Base-by-base conservation (phyloP, 2,888 invertebrate genomes). In the Sinelater perroti region DNA sequence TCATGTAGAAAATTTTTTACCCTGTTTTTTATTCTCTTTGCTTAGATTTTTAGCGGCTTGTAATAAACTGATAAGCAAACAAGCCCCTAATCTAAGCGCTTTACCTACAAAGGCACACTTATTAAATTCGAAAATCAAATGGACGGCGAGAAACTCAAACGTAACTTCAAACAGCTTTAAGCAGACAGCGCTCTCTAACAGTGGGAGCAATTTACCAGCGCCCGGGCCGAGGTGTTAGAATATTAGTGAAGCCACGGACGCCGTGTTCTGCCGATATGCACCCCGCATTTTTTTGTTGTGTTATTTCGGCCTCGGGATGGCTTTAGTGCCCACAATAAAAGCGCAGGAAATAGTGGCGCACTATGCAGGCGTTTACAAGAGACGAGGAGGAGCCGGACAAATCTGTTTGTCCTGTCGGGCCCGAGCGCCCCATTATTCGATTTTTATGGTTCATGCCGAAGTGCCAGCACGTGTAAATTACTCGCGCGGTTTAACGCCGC, bases 391-490 rank as follows among this genome's bases (percentile, higher is more conserved):
- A 47, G 40, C 44, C 44, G 35, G 16, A 58, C 53, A 58, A 53
- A 58, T 49, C 35, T 38, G 53, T 49, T 44, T 45, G n/a, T 45
- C 45, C 38, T 46, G 51, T 38, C 45, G 28, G 31, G 30, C 42
- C 38, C 16, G 18, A 35, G 42, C 47, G 52, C 28, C n/a, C n/a
- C 54, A 55, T 49, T 36, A 45, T 58, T 50, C 33, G 52, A 56
- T 61, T 58, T 61, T 61, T 60, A 60, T 56, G 52, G 56, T 52
- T 56, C 40, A 60, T 52, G 56, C 57, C 42, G 55, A 55, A 55
- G 51, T 45, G 58, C 58, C 58, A 56, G 58, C 61, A 55, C 55
- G 61, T 61, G 58, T 55, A 52, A 58, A 61, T 40, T 61, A 46
- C 45, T 17, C 30, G 8, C 11, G 4, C 16, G 45, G 61, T 36